A percentile compares a stretch with the other conserved stretches of the same genome.
phyloP scores from a whole-genome alignment of 2,113 vertebrate species.

The Pygoscelis antarcticus region DNA sequence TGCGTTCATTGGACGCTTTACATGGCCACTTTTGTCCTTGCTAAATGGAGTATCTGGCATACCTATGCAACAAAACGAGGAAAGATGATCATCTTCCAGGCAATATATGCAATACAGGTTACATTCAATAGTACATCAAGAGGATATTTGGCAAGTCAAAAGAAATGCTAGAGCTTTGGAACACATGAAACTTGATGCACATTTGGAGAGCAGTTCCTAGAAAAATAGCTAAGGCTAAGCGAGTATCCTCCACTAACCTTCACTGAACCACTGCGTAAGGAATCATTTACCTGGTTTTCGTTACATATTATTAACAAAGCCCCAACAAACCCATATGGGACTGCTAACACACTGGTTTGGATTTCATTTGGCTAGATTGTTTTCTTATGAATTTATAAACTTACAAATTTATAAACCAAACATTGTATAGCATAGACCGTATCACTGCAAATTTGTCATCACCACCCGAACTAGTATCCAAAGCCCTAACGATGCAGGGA shows the following conservation, averaged over 20 bases:
- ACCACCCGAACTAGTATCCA: not conserved
- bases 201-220: not conserved
- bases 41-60: constrained; percentile 73
- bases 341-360: not conserved
- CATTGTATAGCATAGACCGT: accelerated
- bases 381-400: not conserved
- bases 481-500: not conserved
- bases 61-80: constrained; percentile 68
- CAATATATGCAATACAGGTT: not conserved
- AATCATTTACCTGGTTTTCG: not conserved
- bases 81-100: constrained; percentile 32
- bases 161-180: not conserved
- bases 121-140: not conserved
- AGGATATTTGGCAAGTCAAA: not conserved
- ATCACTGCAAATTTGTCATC: not conserved
- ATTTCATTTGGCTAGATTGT: not conserved
- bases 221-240: not conserved
- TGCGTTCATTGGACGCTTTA: constrained; percentile 88
- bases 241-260: not conserved
- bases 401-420: not conserved
- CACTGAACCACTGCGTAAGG: not conserved
- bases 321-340: not conserved
- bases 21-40: constrained; percentile 75
- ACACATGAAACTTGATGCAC: not conserved
- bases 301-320: not conserved